Base-by-base conservation (phyloP, 1,140 invertebrate genomes). In the Doryteuthis pealeii region DNA sequence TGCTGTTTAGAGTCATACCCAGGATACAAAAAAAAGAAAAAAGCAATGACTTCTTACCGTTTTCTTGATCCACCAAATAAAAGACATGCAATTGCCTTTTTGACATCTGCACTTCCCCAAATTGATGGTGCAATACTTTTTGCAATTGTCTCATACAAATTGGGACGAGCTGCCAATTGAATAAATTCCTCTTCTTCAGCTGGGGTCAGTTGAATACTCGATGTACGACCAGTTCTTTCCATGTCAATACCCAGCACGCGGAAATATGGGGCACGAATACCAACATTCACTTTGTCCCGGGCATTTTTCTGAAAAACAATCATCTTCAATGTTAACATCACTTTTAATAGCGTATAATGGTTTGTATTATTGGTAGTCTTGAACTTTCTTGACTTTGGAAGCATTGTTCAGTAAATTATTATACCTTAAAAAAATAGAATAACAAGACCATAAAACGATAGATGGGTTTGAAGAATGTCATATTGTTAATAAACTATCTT, bases 51-150 rank as follows among this genome's bases (percentile, higher is more conserved):
- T n/a, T n/a, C 40, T 72, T 75, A 90, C 89, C 87, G 85, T 84
- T 91, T 92, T 65, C 91, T 82, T 0, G 91, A 91, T 8, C 95
- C 97, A 79, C 96, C 96, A 90, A 99, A 99, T 31, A 99, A 87
- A 65, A 99, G 89, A 85, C 95, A 97, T 32, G 96, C 94, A 45
- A 99, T 96, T 2, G 98, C 95, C 89, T 98, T 99, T 84, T 99
- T 99, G 75, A 99, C 97, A 88, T 99, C 97, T 12, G 91, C 82
- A 67, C 93, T 94, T 1, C 98, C 98, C 88, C 93, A 99, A 78
- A 99, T 99, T 81, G 97, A 99, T 0, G 98, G 98, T 15, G 98
- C 98, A 81, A 99, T 94, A 71, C 95, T 98, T 77, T 91, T 93
- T 0, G 95, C 91, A 72, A 99, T 92, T 72, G 93, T 92, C 10